phyloP scores from a whole-genome alignment of 2,888 invertebrate species.

The Eupithecia abbreviata region DNA sequence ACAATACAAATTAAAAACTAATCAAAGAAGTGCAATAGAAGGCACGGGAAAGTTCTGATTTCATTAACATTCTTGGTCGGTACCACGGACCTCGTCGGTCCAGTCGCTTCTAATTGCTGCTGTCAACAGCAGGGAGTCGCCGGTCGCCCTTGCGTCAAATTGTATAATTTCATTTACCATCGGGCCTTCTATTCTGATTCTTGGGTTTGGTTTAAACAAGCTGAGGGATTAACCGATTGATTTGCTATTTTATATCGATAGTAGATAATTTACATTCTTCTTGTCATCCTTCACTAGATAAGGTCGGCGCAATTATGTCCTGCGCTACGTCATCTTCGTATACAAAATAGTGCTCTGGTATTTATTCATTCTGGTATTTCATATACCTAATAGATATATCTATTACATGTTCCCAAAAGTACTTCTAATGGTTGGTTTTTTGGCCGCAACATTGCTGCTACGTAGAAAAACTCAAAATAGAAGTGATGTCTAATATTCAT shows the following conservation, averaged over 20 bases:
- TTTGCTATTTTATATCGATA: too few species aligned
- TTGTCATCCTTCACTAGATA: background rate
- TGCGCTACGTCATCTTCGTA: too few species aligned
- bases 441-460: too few species aligned
- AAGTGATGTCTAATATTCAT: too few species aligned
- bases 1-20: conserved; percentile 41
- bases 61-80: conserved; percentile 71
- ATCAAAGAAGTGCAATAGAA: conserved; percentile 60
- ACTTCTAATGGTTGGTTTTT: too few species aligned
- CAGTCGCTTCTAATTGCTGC: conserved; percentile 60
- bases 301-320: background rate
- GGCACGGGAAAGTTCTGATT: conserved; percentile 66
- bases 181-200: background rate
- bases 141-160: conserved; percentile 62
- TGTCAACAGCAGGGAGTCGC: conserved; percentile 62
- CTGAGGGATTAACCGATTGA: background rate
- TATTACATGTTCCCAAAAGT: too few species aligned
- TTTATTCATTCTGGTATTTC: background rate
- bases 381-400: too few species aligned
- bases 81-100: conserved; percentile 50
- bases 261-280: background rate
- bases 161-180: conserved; percentile 41
- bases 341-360: background rate
- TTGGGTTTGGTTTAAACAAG: background rate
- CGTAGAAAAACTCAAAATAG: too few species aligned